Conservation (phyloP, 1,140 invertebrate genomes). For the Carposina sasakii region DNA sequence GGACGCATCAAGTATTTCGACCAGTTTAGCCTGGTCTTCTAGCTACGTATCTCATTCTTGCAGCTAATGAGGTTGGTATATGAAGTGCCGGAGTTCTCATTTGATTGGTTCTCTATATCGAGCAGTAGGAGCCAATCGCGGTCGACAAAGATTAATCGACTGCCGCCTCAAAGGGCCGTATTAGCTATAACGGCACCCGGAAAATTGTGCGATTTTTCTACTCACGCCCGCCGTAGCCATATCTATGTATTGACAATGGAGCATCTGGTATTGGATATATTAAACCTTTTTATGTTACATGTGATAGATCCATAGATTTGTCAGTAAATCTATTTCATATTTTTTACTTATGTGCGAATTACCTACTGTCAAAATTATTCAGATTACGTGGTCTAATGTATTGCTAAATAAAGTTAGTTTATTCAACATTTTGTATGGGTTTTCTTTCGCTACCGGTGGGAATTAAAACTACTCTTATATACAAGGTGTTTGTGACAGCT, state of each 20-base stretch:
- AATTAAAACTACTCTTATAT: too few species aligned
- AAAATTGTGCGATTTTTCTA: constrained; percentile 68
- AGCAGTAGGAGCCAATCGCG: constrained; percentile 50
- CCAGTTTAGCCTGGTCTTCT: constrained; percentile 31
- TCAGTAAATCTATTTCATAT: too few species aligned
- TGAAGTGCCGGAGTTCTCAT: constrained; percentile 38
- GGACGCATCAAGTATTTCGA: constrained; percentile 27
- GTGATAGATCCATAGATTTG: too few species aligned
- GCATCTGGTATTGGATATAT: too few species aligned
- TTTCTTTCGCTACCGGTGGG: too few species aligned
- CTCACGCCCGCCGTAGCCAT: constrained; percentile 49
- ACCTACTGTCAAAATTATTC: too few species aligned
- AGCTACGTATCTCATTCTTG: constrained; percentile 17
- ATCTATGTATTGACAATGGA: constrained; percentile 51
- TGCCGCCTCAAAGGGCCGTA: constrained; percentile 51
- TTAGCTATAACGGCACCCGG: constrained; percentile 66
- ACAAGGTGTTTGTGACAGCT: too few species aligned
- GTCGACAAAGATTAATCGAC: constrained; percentile 64
- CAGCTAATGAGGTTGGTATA: constrained; percentile 35
- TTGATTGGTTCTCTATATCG: constrained; percentile 52
- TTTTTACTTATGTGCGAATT: too few species aligned
- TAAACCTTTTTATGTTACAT: too few species aligned
- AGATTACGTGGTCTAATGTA: too few species aligned
- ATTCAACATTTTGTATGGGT: too few species aligned
- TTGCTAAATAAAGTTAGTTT: too few species aligned